phyloP scores from a whole-genome alignment of 1,140 invertebrate genomes.

The Tetramorium simillimum region DNA sequence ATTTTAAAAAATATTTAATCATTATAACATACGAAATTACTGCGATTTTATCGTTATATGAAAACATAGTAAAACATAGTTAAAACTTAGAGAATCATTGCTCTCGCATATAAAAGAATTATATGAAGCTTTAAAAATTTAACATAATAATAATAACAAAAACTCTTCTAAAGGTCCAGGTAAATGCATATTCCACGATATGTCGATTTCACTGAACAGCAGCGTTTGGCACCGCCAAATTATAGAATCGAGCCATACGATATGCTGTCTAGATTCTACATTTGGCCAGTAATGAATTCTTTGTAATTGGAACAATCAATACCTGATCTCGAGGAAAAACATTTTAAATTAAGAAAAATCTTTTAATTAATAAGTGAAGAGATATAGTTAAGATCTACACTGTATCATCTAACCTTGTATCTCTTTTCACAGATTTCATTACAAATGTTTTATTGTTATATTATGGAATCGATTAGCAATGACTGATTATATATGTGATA shows the following conservation, averaged over 20 bases:
- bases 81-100: not conserved
- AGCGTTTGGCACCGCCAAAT: not conserved
- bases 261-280: not conserved
- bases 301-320: slow-evolving; percentile 11
- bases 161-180: not conserved
- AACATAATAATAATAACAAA: not conserved
- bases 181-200: not conserved
- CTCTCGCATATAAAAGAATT: not conserved
- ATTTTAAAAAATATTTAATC: not conserved
- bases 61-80: not conserved
- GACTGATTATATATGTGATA: not conserved
- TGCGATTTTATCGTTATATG: not conserved
- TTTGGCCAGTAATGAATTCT: not conserved
- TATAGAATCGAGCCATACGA: slow-evolving; percentile 9
- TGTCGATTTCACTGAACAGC: slow-evolving; percentile 23
- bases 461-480: not conserved
- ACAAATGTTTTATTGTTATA: not conserved
- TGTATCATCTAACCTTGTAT: not conserved
- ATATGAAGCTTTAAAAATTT: not conserved
- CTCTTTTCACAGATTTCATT: not conserved
- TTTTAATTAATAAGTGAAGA: not conserved
- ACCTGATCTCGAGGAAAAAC: not conserved
- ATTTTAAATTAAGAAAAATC: not conserved
- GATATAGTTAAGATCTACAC: not conserved
- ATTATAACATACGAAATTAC: not conserved